phyloP scores from a whole-genome alignment of 2,113 vertebrate species.

The Burhinus bistriatus region DNA sequence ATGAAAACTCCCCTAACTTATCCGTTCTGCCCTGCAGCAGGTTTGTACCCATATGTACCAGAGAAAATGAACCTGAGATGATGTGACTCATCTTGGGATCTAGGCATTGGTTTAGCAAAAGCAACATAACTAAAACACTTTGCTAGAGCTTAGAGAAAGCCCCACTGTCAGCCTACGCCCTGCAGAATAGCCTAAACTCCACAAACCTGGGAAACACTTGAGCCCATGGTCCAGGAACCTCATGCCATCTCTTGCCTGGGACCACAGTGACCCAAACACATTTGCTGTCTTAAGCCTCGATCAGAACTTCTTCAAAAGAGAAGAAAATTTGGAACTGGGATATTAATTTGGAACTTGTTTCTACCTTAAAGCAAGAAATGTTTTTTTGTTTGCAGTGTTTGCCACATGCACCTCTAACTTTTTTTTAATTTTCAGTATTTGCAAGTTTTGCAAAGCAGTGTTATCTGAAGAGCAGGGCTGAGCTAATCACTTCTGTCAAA shows the following conservation, averaged over 20 bases:
- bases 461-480: background rate
- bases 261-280: background rate
- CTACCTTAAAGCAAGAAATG: background rate
- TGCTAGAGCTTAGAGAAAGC: background rate
- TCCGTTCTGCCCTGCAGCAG: background rate
- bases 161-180: background rate
- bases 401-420: background rate
- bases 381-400: background rate
- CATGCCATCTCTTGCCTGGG: background rate
- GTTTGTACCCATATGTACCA: background rate
- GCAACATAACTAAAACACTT: background rate
- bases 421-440: background rate
- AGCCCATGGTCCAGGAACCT: background rate
- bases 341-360: background rate
- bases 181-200: background rate
- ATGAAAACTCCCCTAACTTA: background rate
- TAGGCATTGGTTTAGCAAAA: background rate
- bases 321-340: fast-evolving
- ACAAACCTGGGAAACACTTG: background rate
- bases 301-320: background rate
- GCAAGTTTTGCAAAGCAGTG: background rate
- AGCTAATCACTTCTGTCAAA: background rate
- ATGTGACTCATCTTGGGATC: background rate
- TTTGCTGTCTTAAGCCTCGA: background rate
- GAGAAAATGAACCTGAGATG: background rate